Evolutionary conservation across 2,113 vertebrate genomes (phyloP).

Genomic region (Festucalex cinctus): DNA sequence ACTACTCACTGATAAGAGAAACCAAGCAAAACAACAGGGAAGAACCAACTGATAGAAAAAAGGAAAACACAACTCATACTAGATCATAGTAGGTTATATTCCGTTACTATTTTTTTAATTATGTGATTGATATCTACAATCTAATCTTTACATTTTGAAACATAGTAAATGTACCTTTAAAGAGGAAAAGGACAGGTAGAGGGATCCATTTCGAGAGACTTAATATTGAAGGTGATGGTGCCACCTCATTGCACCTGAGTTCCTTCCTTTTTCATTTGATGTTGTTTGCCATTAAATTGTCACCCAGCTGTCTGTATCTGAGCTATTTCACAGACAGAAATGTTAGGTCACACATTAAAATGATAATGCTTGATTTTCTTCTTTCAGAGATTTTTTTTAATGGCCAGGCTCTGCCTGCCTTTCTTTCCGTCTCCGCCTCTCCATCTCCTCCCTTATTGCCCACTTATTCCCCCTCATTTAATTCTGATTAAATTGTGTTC

Average conservation of each 20-base stretch:
- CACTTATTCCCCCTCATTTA: constrained; percentile 57
- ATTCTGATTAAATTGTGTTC: constrained; percentile 53
- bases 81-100: too few species aligned
- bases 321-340: constrained; percentile 32
- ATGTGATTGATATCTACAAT: too few species aligned
- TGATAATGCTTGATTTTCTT: constrained; percentile 49
- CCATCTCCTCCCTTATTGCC: constrained; percentile 47
- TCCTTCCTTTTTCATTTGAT: not conserved
- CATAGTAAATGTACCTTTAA: too few species aligned
- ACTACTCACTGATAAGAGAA: too few species aligned
- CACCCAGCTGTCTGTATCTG: constrained; percentile 8
- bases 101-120: too few species aligned
- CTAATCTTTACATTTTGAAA: too few species aligned
- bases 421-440: constrained; percentile 25
- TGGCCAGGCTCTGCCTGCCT: constrained; percentile 35
- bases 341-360: constrained; percentile 53
- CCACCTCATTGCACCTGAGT: not conserved
- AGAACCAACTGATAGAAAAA: too few species aligned
- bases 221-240: not conserved
- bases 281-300: not conserved
- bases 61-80: too few species aligned
- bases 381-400: constrained; percentile 43
- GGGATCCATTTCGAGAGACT: too few species aligned
- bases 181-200: too few species aligned
- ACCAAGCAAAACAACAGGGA: too few species aligned